A percentile compares a stretch with the other conserved stretches of the same genome.
phyloP scores from a whole-genome alignment of 2,888 invertebrate genomes.

The Cataglyphis altisquamis region DNA sequence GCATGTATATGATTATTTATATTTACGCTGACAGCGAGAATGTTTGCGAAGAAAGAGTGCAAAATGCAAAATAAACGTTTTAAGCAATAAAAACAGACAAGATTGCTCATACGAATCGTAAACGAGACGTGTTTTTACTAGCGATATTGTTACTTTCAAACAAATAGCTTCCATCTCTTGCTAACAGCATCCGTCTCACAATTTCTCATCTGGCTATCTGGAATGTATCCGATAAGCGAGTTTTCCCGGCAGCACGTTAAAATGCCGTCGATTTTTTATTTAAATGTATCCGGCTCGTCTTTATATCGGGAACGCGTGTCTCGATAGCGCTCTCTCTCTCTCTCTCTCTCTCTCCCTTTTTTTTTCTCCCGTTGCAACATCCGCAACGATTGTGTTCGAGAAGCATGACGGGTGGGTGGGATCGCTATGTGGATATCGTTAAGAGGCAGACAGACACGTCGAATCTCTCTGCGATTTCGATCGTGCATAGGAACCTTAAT shows the following conservation, averaged over 20 bases:
- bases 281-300: conserved; percentile 22
- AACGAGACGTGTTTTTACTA: neutral
- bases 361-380: conserved; percentile 54
- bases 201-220: neutral
- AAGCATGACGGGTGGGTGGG: conserved; percentile 66
- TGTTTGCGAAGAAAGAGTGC: neutral
- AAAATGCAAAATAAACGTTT: neutral
- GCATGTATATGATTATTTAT: neutral
- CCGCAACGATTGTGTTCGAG: conserved; percentile 69
- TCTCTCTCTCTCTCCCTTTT: neutral
- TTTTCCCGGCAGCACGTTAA: neutral
- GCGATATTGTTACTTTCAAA: neutral
- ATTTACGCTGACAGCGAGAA: neutral
- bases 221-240: neutral
- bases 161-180: neutral
- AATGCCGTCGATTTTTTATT: conserved; percentile 9
- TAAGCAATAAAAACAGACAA: neutral
- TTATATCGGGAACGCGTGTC: neutral
- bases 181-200: neutral
- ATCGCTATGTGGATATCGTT: conserved; percentile 50
- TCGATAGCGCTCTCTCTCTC: conserved; percentile 11
- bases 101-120: neutral
- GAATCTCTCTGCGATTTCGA: conserved; percentile 71
- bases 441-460: conserved; percentile 62
- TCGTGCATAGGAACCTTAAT: conserved; percentile 63